A percentile compares a stretch with the other conserved stretches of the same genome.
phyloP scores from a whole-genome alignment of 2,888 invertebrate genomes.

The Lochmaea capreae region DNA sequence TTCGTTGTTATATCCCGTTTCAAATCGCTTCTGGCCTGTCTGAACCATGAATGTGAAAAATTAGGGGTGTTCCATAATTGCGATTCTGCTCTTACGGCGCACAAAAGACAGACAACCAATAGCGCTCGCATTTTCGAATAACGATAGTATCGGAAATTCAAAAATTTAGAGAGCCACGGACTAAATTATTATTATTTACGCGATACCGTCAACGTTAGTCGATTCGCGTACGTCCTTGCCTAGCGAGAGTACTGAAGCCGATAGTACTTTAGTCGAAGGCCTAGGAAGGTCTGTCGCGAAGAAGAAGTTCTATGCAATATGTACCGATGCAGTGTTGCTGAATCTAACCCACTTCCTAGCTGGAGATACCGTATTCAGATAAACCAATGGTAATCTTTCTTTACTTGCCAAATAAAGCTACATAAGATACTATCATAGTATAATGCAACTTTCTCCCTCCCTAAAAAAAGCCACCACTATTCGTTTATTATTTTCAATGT shows the following conservation, averaged over 20 bases:
- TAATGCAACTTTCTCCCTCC: not conserved
- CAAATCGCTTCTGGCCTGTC: constrained; percentile 58
- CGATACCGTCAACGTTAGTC: constrained; percentile 45
- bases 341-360: constrained; percentile 65
- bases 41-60: constrained; percentile 57
- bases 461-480: not conserved
- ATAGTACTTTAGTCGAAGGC: constrained; percentile 56
- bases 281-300: constrained; percentile 62
- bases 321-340: constrained; percentile 58
- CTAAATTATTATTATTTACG: constrained; percentile 47
- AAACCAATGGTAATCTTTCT: constrained; percentile 41
- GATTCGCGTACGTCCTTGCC: constrained; percentile 38
- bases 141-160: constrained; percentile 12
- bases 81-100: constrained; percentile 56
- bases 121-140: constrained; percentile 53
- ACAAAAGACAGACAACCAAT: constrained; percentile 53
- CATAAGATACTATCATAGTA: constrained; percentile 13
- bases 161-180: constrained; percentile 47
- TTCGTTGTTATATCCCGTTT: constrained; percentile 47
- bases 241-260: constrained; percentile 42
- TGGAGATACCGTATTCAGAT: constrained; percentile 61
- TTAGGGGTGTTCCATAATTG: constrained; percentile 62
- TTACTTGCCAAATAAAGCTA: constrained; percentile 39
- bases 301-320: constrained; percentile 62
- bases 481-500: not conserved